Evolutionary conservation across 2,888 invertebrate species (phyloP), one percentile per base, ranked within the genome.

Genomic region (Xestia sexstrigata): DNA sequence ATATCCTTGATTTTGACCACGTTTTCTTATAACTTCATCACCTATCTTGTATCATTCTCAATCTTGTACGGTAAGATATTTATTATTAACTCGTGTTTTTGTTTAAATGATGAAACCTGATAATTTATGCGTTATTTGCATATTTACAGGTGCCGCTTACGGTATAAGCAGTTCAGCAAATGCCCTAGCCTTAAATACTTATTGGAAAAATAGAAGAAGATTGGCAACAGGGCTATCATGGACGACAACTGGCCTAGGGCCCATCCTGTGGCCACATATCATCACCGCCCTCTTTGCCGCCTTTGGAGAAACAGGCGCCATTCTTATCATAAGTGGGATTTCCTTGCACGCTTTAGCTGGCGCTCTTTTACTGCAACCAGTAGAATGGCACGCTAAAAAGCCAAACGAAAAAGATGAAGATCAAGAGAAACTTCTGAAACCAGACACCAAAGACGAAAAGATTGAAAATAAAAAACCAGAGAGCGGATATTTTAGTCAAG

Each of bases 181-280:
- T 87, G 97, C 98, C 20, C 92, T 98, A 82, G 98, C 98, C 4
- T 93, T 98, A 78, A 98, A 98, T 89, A 98, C 98, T 6, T 98
- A 98, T 92, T 98, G 98, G 95, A 97, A 97, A 91, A 96, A 97
- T 72, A 97, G 97, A 91, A 96, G 98, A 92, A 96, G 98, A 90
- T 94, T 98, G 62, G 98, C 98, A 0, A 98, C 98, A 0, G 98
- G 98, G 0, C 94, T 98, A 74, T 97, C 98, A 84, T 98, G 98
- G 97, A 98, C 98, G 0, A 97, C 97, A 0, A 98, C 98, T 5
- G 98, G 98, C 0, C 91, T 98, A 45, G 98, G 98, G 0, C 98
- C 98, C 2, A 98, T 98, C 62, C 89, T 98, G 71, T 97, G 98
- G 97, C 98, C 98, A 5, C 97, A 98, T 88, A 95, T 98, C 39